Evolutionary conservation across 2,888 invertebrate genomes (phyloP).

Genomic region (Amaurobius ferox): DNA sequence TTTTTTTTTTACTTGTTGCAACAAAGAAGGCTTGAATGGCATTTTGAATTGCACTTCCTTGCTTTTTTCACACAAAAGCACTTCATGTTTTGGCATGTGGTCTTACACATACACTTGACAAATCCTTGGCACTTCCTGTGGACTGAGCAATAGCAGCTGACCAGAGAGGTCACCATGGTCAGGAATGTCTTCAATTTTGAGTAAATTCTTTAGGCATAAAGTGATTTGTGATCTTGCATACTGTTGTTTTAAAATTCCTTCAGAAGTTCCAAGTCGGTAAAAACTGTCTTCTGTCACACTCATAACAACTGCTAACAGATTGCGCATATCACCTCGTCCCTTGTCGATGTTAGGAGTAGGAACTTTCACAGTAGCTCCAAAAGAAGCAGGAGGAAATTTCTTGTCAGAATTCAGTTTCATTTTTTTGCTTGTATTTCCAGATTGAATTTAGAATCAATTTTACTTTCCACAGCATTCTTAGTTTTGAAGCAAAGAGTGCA

Average conservation of each 20-base stretch:
- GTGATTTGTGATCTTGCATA: constrained; percentile 1
- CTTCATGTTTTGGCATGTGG: background rate
- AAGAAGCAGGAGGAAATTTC: too few species aligned
- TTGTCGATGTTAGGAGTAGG: background rate
- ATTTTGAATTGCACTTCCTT: background rate
- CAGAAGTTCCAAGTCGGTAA: constrained; percentile 25
- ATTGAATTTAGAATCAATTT: constrained; percentile 13
- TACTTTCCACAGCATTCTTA: constrained; percentile 3
- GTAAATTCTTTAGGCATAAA: constrained; percentile 26
- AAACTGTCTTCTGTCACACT: constrained; percentile 31
- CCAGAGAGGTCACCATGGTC: background rate
- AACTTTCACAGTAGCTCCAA: background rate
- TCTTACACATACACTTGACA: background rate
- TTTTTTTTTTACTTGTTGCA: too few species aligned
- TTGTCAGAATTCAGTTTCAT: too few species aligned
- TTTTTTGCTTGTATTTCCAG: background rate
- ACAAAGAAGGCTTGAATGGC: too few species aligned
- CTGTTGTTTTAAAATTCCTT: constrained; percentile 27
- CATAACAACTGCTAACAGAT: constrained; percentile 27
- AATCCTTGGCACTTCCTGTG: background rate
- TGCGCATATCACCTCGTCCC: constrained; percentile 16
- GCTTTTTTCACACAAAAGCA: background rate
- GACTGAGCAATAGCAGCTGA: background rate
- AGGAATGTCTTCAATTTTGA: constrained; percentile 28
- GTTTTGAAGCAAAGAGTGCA: constrained; percentile 18